Evolutionary conservation across 2,888 invertebrate species (phyloP).

Genomic region (Phoronis australis): DNA sequence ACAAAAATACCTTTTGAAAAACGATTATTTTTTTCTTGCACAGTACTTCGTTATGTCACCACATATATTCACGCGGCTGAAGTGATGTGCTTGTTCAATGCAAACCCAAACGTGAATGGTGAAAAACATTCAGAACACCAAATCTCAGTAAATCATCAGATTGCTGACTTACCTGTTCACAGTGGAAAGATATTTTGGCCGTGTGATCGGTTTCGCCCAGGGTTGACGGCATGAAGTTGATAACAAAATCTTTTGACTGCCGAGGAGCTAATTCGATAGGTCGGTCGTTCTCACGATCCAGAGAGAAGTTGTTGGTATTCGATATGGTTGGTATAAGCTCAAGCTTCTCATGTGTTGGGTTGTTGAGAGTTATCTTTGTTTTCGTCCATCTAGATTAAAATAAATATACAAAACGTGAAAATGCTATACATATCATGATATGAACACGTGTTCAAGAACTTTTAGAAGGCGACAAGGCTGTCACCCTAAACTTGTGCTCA

Average conservation of each 20-base stretch:
- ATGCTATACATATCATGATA: too few relatives aligned
- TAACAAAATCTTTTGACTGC: constrained; percentile 29
- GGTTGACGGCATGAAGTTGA: constrained; percentile 51
- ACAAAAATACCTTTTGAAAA: too few relatives aligned
- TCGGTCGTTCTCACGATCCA: constrained; percentile 40
- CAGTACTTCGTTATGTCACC: too few relatives aligned
- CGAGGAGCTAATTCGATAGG: constrained; percentile 33
- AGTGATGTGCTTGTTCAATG: too few relatives aligned
- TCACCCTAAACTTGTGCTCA: too few relatives aligned
- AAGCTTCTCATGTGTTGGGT: constrained; percentile 47
- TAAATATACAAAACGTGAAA: background rate
- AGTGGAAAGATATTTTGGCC: constrained; percentile 41
- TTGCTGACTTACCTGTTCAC: constrained; percentile 37
- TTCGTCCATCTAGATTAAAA: constrained; percentile 33
- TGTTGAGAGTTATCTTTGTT: constrained; percentile 38
- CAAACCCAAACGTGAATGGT: too few relatives aligned
- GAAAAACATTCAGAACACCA: too few relatives aligned
- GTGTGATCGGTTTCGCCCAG: constrained; percentile 44
- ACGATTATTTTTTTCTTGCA: too few relatives aligned
- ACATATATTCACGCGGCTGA: too few relatives aligned
- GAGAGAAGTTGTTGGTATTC: constrained; percentile 48
- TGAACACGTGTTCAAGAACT: too few relatives aligned
- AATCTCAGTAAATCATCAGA: constrained; percentile 43
- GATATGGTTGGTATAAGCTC: constrained; percentile 40
- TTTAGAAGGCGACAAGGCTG: too few relatives aligned